These are phyloP conservation scores for Phasianus colchicus DNA, from an alignment of 2,113 vertebrate species.

Conservation along the genomic window DNA sequence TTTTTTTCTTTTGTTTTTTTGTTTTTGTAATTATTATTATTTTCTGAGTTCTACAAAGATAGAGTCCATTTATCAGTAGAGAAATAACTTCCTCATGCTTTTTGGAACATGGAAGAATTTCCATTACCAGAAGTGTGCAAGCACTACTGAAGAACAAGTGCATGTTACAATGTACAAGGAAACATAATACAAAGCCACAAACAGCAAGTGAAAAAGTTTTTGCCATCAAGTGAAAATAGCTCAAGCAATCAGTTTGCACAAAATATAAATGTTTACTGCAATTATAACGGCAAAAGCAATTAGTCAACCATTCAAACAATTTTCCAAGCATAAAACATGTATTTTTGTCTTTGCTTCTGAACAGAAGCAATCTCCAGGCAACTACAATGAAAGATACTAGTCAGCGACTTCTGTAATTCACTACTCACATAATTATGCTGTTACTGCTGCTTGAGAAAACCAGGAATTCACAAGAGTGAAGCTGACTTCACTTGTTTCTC, in stretches of 20 bases:
- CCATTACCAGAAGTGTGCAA: not conserved
- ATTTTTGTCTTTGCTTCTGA: not conserved
- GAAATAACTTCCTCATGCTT: not conserved
- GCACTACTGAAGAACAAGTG: not conserved
- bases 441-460: not conserved
- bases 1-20: too few relatives aligned
- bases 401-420: not conserved
- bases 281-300: not conserved
- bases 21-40: not conserved
- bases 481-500: not conserved
- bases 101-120: not conserved
- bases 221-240: not conserved
- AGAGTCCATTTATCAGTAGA: not conserved
- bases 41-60: not conserved
- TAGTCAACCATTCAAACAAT: not conserved
- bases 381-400: not conserved
- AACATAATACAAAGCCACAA: not conserved
- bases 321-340: accelerated
- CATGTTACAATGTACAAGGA: not conserved
- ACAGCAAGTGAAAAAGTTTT: not conserved
- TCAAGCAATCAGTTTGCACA: not conserved
- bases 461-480: not conserved
- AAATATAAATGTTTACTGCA: not conserved
- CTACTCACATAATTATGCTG: not conserved
- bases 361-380: not conserved